Evolutionary conservation across 2,888 invertebrate genomes (phyloP).

Genomic region (Eucriotettix oculatus): DNA sequence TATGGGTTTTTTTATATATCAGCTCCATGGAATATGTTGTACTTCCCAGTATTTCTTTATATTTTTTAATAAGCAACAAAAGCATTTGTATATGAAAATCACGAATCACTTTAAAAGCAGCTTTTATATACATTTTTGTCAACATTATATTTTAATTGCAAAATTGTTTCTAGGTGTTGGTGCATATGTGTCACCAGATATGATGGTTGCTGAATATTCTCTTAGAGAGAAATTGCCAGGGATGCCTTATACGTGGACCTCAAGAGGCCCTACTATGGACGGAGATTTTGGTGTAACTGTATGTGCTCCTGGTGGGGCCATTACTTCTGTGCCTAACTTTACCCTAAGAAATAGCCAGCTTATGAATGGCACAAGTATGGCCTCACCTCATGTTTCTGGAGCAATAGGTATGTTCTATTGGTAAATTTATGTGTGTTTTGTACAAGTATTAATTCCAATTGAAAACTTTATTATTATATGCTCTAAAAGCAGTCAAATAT

Average conservation of each 20-base stretch:
- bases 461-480: no score
- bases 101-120: no score
- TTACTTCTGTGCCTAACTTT: slow-evolving; percentile 83
- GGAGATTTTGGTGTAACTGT: slow-evolving; percentile 78
- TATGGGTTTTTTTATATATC: no score
- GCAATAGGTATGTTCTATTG: slow-evolving; percentile 46
- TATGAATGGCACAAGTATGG: slow-evolving; percentile 98
- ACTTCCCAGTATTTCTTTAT: no score
- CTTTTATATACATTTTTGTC: no score
- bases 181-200: slow-evolving; percentile 92
- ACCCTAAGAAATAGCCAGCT: slow-evolving; percentile 71
- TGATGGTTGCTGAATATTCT: slow-evolving; percentile 93
- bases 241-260: slow-evolving; percentile 83
- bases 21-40: no score
- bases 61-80: no score
- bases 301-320: slow-evolving; percentile 89
- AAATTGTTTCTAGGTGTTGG: slow-evolving; percentile 51
- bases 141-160: no score
- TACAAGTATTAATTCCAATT: no score
- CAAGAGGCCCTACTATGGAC: slow-evolving; percentile 74
- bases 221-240: slow-evolving; percentile 67
- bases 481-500: no score
- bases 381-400: slow-evolving; percentile 91
- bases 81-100: no score
- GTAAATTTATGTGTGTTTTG: no score